Percentiles rank a stretch among this genome's conserved stretches.
Conservation (phyloP, 92 coral and sea anemone genomes). For the Virgularia gustaviana region DNA sequence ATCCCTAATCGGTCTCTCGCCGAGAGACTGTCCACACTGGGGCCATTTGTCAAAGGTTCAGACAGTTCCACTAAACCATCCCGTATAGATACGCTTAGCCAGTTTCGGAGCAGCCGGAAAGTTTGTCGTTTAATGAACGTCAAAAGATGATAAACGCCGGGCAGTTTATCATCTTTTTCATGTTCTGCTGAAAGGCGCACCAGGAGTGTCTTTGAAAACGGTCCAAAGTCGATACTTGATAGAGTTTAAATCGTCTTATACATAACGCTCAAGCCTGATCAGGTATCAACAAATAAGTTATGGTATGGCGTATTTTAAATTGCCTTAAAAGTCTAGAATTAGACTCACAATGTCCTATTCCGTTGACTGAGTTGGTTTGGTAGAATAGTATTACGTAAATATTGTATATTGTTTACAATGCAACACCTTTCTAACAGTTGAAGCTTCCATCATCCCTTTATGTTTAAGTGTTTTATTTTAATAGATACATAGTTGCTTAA, state of each 20-base stretch:
- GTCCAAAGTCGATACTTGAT: neutral
- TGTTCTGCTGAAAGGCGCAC: slow-evolving; percentile 21
- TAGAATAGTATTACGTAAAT: too few species aligned
- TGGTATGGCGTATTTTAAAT: too few species aligned
- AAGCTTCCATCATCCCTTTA: too few species aligned
- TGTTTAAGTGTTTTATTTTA: too few species aligned
- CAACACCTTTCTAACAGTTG: too few species aligned
- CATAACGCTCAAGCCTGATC: too few species aligned
- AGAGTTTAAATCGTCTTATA: neutral
- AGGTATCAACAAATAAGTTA: too few species aligned
- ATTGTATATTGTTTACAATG: too few species aligned
- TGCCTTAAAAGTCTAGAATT: too few species aligned
- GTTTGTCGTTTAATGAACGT: slow-evolving; percentile 15
- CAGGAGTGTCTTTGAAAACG: neutral
- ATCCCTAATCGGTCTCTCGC: slow-evolving; percentile 20
- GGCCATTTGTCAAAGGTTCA: slow-evolving; percentile 32
- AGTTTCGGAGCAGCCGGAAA: neutral
- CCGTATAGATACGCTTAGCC: neutral
- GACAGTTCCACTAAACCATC: slow-evolving; percentile 6
- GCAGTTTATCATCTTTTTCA: slow-evolving; percentile 31
- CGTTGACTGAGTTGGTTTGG: too few species aligned
- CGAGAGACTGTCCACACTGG: slow-evolving; percentile 16
- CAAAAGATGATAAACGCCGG: slow-evolving; percentile 43
- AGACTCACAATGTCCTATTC: too few species aligned
- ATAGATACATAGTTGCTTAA: too few species aligned